phyloP scores from a whole-genome alignment of 2,888 invertebrate genomes.

The Amorpha juglandis region DNA sequence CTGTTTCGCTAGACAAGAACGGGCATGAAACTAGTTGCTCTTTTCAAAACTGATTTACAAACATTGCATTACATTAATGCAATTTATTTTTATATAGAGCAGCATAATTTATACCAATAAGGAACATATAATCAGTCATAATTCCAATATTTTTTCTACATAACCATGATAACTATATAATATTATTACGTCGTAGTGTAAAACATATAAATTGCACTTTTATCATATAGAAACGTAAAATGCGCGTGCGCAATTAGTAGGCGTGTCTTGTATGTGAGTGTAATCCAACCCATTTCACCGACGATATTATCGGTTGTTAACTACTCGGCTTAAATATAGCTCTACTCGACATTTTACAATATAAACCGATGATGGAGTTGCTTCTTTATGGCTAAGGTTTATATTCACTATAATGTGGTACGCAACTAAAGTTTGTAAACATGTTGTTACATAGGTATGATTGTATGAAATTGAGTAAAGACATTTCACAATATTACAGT shows the following conservation, averaged over 20 bases:
- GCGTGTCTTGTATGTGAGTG: constrained; percentile 6
- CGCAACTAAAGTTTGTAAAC: too few species aligned
- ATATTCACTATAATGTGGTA: neutral
- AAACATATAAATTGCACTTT: neutral
- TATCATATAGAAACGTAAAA: neutral
- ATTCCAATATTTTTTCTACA: too few species aligned
- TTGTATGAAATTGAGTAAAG: too few species aligned
- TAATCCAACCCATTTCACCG: constrained; percentile 21
- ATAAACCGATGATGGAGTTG: constrained; percentile 4
- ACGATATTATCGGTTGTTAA: constrained; percentile 18
- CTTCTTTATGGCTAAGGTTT: constrained; percentile 9
- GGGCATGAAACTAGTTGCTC: too few species aligned
- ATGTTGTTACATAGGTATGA: too few species aligned
- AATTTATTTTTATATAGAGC: too few species aligned
- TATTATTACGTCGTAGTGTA: neutral
- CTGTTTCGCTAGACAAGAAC: too few species aligned
- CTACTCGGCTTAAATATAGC: constrained; percentile 6
- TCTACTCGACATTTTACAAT: neutral
- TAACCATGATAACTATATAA: neutral
- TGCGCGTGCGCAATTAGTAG: neutral
- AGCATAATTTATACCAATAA: too few species aligned
- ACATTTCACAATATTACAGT: too few species aligned
- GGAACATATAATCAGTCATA: too few species aligned
- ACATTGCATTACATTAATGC: too few species aligned
- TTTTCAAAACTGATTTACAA: too few species aligned